phyloP scores from a whole-genome alignment of 2,888 invertebrate species.

The Chrysina gloriosa region DNA sequence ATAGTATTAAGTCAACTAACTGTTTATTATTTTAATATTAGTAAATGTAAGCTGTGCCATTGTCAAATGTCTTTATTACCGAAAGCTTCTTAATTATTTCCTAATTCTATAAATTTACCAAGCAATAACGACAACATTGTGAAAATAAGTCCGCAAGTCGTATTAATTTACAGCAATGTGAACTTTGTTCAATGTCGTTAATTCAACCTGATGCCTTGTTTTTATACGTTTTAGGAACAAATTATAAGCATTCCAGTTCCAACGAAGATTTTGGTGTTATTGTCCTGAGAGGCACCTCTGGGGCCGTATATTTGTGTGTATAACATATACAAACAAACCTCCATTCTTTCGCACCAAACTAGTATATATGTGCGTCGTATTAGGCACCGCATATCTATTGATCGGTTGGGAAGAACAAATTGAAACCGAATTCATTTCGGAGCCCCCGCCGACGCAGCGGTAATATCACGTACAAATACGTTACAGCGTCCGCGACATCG shows the following conservation, averaged over 20 bases:
- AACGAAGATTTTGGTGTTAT: slow-evolving; percentile 20
- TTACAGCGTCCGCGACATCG: not conserved
- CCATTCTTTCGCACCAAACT: not conserved
- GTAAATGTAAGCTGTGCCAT: no score
- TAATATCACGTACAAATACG: not conserved
- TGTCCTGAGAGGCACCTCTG: slow-evolving; percentile 30
- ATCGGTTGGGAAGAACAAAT: not conserved
- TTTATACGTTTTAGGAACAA: slow-evolving; percentile 1
- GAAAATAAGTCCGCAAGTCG: no score
- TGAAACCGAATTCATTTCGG: slow-evolving; percentile 3
- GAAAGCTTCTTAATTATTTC: no score
- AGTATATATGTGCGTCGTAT: not conserved
- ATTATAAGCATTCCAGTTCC: slow-evolving; percentile 13
- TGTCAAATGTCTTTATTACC: no score
- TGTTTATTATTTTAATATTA: no score
- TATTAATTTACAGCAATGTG: not conserved
- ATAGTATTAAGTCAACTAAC: no score
- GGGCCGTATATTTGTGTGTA: not conserved
- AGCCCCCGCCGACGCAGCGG: not conserved
- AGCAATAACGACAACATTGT: no score
- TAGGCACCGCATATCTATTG: not conserved
- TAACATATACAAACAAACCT: not conserved
- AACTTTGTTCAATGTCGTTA: not conserved
- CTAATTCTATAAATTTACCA: no score
- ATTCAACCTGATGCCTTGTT: not conserved